phyloP scores from a whole-genome alignment of 2,888 invertebrate species.

The Drosophila nr. medialis region DNA sequence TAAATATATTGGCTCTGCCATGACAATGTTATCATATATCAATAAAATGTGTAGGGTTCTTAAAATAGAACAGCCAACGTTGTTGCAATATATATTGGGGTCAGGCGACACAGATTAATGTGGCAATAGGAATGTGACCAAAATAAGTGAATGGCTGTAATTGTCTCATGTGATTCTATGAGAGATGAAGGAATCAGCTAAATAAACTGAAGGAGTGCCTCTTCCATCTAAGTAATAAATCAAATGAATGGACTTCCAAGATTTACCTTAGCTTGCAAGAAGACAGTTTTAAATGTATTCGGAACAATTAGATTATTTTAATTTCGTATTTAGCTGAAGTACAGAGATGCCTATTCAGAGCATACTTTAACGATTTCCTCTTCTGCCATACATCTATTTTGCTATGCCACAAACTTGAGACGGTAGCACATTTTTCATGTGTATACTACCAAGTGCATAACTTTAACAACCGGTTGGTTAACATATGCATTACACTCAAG shows the following conservation, averaged over 20 bases:
- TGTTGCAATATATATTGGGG: constrained; percentile 66
- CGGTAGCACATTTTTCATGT: constrained; percentile 5
- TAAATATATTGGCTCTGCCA: constrained; percentile 26
- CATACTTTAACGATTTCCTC: background rate
- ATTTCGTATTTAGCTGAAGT: background rate
- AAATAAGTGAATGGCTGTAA: background rate
- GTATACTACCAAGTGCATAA: constrained; percentile 22
- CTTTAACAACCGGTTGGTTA: constrained; percentile 31
- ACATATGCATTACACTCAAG: background rate
- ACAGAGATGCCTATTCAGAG: background rate
- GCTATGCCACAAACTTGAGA: constrained; percentile 5
- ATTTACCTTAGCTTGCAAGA: too few species aligned
- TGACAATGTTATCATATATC: constrained; percentile 77
- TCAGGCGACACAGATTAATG: constrained; percentile 65
- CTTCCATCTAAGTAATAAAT: background rate
- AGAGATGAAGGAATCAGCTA: background rate
- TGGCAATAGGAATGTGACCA: constrained; percentile 22
- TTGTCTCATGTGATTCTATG: background rate
- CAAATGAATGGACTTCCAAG: too few species aligned
- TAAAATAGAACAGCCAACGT: constrained; percentile 61
- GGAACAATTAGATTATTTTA: background rate
- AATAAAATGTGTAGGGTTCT: constrained; percentile 60
- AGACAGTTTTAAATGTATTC: background rate
- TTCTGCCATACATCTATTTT: background rate
- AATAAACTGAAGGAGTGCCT: background rate